A percentile compares a stretch with the other conserved stretches of the same genome.
phyloP scores from a whole-genome alignment of 2,797 vertebrate species.

The Hippopotamyrus pictus region DNA sequence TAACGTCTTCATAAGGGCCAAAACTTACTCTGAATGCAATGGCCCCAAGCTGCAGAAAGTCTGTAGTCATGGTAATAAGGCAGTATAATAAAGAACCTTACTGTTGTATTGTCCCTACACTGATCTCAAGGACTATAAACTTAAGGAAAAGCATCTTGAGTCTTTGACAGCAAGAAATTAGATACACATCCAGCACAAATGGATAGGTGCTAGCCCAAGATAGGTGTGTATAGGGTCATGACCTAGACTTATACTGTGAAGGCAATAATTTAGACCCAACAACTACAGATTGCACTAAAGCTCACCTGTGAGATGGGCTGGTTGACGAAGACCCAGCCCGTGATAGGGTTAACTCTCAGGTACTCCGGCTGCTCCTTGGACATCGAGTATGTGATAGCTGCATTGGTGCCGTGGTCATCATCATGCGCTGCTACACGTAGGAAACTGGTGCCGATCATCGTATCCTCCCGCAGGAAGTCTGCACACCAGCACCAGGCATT shows the following conservation, averaged over 20 bases:
- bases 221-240: not conserved
- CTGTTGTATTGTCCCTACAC: not conserved
- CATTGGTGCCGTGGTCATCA: slow-evolving; percentile 77
- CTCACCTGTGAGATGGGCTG: slow-evolving; percentile 77
- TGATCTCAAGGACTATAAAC: not conserved
- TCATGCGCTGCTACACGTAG: slow-evolving; percentile 75
- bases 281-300: not conserved
- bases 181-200: not conserved
- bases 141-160: not conserved
- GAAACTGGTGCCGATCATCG: slow-evolving; percentile 78
- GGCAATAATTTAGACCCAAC: not conserved
- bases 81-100: not conserved
- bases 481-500: not conserved
- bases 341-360: slow-evolving; percentile 75
- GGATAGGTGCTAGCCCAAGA: not conserved
- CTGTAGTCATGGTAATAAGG: slow-evolving; percentile 6
- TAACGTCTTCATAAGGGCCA: not conserved
- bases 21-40: not conserved
- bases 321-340: slow-evolving; percentile 82
- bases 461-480: slow-evolving; percentile 84
- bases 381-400: slow-evolving; percentile 71
- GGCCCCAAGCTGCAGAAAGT: not conserved
- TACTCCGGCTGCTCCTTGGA: slow-evolving; percentile 68
- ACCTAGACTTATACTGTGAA: not conserved
- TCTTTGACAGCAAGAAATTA: not conserved